Base-by-base conservation (phyloP, 2,888 invertebrate genomes). In the Dromius quadrimaculatus region DNA sequence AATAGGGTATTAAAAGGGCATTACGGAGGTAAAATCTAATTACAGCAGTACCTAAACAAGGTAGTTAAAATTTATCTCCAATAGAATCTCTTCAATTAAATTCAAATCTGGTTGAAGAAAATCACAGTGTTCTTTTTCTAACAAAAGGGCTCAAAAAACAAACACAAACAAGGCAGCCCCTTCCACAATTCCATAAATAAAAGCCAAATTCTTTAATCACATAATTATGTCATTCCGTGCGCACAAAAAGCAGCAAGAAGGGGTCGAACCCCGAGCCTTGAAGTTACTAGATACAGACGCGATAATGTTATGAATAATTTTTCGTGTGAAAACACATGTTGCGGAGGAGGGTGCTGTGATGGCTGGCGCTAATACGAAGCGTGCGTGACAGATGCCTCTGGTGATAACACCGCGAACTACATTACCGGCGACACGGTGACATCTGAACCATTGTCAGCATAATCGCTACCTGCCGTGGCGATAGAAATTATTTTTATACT, bases 251-350 rank as follows among this genome's bases (percentile, higher is more conserved):
- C 11, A 34, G 20, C 11, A 20, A 22, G 8, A n/a, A 23, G 50
- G 50, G 50, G 50, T 54, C 50, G 50, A 54, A 54, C 50, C 50
- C 50, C 50, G 50, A 28, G 8, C 50, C 15, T 15, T 6, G 8
- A 3, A 57, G n/a, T n/a, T n/a, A 15, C 36, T 59, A 70, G 61
- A 70, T 62, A 70, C 62, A 47, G 17, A 17, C 19, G 17, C 54
- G 75, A 76, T 75, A 75, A 71, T 62, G 69, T 70, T 75, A 79
- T 78, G 79, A 79, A 80, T 80, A 78, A 79, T 79, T 79, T 77
- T 76, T 80, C 80, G 80, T 80, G 81, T 81, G 81, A 81, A 81
- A 78, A 81, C 76, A 77, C 77, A 76, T 77, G 76, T 76, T 76
- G 76, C 73, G 72, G 47, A 23, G 47, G 28, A 20, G 47, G 47